Base-by-base conservation (phyloP, 2,888 invertebrate genomes). In the Volucella bombylans region DNA sequence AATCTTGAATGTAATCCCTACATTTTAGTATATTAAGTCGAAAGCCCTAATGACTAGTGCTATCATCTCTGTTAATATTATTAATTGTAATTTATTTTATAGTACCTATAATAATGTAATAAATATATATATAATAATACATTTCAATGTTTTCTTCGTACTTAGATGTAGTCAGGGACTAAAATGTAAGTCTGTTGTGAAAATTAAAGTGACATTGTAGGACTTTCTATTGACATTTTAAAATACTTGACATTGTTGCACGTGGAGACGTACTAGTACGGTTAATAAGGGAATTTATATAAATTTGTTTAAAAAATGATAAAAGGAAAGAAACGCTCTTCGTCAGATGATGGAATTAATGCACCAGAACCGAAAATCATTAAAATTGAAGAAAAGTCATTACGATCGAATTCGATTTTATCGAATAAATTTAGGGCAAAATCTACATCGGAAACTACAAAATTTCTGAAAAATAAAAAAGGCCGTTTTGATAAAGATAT, bases 291-390 rank as follows among this genome's bases (percentile, higher is more conserved):
- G 12, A 38, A 12, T 43, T 45, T 14, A 6, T 41, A 43, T 12
- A 14, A 57, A 65, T 14, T 45, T 39, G 31, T 74, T 18, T 12
- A 1, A 9, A 73, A 78, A 62, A 86, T 87, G 87, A 69, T 86
- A 9, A 82, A 78, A 38, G 77, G 57, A 45, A 86, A 72, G 31
- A 87, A 87, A 67, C 82, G 86, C 14, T 12, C 82, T 9, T 23
- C 50, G 9, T 39, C 78, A 9, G 6, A 39, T 1, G 54, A 8
- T 11, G 14, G 18, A 8, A 76, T 76, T 23, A 68, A 65, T 14
- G 15, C 82, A n/a, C 38, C 71, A 1, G 82, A 87, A 49, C 1
- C 64, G 1, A 87, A 87, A 61, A 43, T 6, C 4, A 8, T 59
- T 11, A 87, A 85, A 57, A 41, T 54, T 1, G 81, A 78, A 18